Conservation (phyloP, 2,888 invertebrate genomes). For the Erpobdella octoculata region DNA sequence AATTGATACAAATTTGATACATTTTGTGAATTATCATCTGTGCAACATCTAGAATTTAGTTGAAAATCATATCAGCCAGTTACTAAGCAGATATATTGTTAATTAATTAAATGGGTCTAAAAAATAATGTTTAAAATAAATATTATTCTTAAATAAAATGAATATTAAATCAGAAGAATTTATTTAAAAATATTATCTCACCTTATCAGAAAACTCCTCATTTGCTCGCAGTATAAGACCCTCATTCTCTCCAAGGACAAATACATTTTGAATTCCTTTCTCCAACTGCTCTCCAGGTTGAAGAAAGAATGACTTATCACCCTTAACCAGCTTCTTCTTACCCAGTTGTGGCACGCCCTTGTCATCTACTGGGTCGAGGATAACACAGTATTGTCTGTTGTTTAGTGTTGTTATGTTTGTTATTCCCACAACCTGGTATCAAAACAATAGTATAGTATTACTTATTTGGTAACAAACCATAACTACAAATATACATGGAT, state of each 20-base stretch:
- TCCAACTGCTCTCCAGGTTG: conserved; percentile 52
- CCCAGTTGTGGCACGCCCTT: conserved; percentile 52
- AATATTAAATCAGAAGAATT: no score
- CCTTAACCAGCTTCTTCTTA: conserved; percentile 54
- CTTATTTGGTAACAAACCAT: no score
- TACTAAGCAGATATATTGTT: no score
- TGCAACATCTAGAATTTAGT: no score
- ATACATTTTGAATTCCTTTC: conserved; percentile 54
- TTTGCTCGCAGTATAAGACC: conserved; percentile 53
- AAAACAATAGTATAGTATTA: no score
- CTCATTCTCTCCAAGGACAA: conserved; percentile 55
- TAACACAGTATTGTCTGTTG: conserved; percentile 55
- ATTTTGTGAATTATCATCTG: no score
- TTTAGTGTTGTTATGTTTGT: conserved; percentile 54
- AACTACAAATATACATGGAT: neutral
- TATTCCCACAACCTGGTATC: conserved; percentile 49
- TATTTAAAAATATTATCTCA: neutral
- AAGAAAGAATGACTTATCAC: conserved; percentile 55
- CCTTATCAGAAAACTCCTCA: conserved; percentile 51
- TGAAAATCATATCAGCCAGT: no score
- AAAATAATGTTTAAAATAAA: no score
- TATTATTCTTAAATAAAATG: no score
- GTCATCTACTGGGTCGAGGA: conserved; percentile 53
- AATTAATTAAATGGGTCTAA: no score
- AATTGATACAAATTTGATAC: no score